A percentile compares a stretch with the other conserved stretches of the same genome.
phyloP scores from a whole-genome alignment of 2,797 vertebrate genomes.

The Xyrichtys novacula region DNA sequence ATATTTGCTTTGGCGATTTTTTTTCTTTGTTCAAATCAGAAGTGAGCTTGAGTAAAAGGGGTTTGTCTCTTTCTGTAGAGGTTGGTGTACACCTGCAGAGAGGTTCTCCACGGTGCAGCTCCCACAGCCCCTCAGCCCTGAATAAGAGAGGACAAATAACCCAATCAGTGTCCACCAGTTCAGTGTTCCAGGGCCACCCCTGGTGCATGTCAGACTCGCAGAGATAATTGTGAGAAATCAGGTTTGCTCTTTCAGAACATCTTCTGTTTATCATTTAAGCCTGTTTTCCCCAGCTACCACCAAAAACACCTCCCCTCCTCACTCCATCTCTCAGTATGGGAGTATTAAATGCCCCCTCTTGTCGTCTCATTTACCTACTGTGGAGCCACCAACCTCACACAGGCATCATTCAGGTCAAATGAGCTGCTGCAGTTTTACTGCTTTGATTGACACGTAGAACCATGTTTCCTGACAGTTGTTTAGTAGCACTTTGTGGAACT shows the following conservation, averaged over 20 bases:
- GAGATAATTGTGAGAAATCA: constrained; percentile 99
- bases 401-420: constrained; percentile 30
- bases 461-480: constrained; percentile 32
- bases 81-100: constrained; percentile 84
- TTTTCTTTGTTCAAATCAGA: constrained; percentile 14
- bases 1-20: neutral
- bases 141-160: constrained; percentile 95
- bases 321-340: constrained; percentile 56
- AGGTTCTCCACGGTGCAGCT: constrained; percentile 86
- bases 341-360: constrained; percentile 69
- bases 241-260: constrained; percentile 91
- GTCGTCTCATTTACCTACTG: constrained; percentile 76
- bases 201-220: constrained; percentile 92
- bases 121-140: constrained; percentile 89
- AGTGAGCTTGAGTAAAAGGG: constrained; percentile 4
- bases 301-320: constrained; percentile 48
- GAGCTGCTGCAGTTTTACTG: constrained; percentile 13
- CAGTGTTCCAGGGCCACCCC: constrained; percentile 87
- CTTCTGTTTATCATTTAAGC: constrained; percentile 90
- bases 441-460: constrained; percentile 38
- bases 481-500: constrained; percentile 18
- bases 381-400: constrained; percentile 45
- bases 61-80: constrained; percentile 15
- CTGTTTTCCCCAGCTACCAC: constrained; percentile 57
- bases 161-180: constrained; percentile 91